Evolutionary conservation across 2,888 invertebrate genomes (phyloP).

Genomic region (Omphaloscelis lunosa): DNA sequence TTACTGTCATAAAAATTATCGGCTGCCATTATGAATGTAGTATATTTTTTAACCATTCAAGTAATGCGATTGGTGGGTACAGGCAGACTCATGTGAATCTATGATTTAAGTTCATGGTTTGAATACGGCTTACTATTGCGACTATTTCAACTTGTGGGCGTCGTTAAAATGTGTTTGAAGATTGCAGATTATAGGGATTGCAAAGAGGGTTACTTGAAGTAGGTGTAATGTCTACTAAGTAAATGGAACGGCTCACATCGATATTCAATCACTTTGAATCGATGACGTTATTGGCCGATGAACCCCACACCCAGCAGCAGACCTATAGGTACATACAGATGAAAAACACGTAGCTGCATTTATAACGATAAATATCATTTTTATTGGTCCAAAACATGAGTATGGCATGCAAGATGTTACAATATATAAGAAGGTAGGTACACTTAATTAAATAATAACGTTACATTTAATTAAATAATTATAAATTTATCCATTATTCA

Average conservation of each 20-base stretch:
- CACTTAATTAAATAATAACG: too few species aligned
- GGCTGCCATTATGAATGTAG: slow-evolving; percentile 5
- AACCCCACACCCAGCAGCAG: too few species aligned
- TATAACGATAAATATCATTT: too few species aligned
- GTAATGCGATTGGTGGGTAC: slow-evolving; percentile 10
- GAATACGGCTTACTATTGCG: neutral
- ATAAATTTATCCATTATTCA: too few species aligned
- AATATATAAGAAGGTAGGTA: too few species aligned
- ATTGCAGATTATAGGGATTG: neutral
- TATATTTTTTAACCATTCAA: neutral
- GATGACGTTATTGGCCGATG: too few species aligned
- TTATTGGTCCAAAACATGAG: too few species aligned
- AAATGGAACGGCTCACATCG: neutral
- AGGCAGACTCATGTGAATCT: neutral
- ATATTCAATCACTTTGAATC: neutral
- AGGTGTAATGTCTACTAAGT: neutral
- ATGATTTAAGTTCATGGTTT: neutral
- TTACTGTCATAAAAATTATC: slow-evolving; percentile 42
- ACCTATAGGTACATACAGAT: neutral
- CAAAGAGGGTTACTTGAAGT: slow-evolving; percentile 1
- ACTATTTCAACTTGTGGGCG: neutral
- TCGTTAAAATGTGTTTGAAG: neutral
- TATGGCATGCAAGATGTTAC: too few species aligned
- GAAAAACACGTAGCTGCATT: neutral
- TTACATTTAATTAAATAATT: too few species aligned